Conservation (phyloP, 2,113 vertebrate genomes). For the Chlorodrepanis virens region DNA sequence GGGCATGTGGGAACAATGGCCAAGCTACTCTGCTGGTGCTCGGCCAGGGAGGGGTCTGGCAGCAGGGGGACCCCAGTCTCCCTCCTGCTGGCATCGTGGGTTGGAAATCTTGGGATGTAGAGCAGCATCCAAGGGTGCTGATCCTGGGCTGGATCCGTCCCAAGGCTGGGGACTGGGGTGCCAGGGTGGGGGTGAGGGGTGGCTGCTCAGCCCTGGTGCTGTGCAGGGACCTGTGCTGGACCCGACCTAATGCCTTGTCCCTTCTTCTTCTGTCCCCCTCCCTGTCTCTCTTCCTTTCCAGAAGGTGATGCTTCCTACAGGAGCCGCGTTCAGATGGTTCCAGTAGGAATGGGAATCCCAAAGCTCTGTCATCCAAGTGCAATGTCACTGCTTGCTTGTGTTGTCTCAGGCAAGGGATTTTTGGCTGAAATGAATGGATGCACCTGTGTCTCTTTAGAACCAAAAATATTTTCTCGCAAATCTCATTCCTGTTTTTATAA, state of each 20-base stretch:
- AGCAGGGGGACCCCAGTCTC: accelerated
- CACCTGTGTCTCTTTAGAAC: constrained; percentile 98
- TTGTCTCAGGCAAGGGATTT: constrained; percentile 94
- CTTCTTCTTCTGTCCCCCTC: constrained; percentile 51
- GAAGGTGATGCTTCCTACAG: constrained; percentile 99
- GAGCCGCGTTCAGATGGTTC: constrained; percentile 98
- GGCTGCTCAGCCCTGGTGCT: not conserved
- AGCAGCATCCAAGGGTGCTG: not conserved
- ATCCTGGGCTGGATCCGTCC: not conserved
- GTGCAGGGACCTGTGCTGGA: not conserved
- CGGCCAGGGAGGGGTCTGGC: not conserved
- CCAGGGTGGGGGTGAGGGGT: accelerated
- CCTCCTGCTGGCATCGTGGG: not conserved
- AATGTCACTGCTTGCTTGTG: constrained; percentile 95
- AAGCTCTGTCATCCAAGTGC: constrained; percentile 98
- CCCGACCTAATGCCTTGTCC: constrained; percentile 55
- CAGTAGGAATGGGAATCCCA: constrained; percentile 93
- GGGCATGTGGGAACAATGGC: not conserved
- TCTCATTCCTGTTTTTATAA: constrained; percentile 99
- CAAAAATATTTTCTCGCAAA: constrained; percentile 98
- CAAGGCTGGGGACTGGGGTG: accelerated
- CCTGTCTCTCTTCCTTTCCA: constrained; percentile 83
- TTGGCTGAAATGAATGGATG: constrained; percentile 97
- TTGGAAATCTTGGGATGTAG: not conserved
- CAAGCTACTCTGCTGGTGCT: too few species aligned